A percentile compares a stretch with the other conserved stretches of the same genome.
Conservation (phyloP, 1,140 invertebrate genomes). For the Harlomillsia oculata region DNA sequence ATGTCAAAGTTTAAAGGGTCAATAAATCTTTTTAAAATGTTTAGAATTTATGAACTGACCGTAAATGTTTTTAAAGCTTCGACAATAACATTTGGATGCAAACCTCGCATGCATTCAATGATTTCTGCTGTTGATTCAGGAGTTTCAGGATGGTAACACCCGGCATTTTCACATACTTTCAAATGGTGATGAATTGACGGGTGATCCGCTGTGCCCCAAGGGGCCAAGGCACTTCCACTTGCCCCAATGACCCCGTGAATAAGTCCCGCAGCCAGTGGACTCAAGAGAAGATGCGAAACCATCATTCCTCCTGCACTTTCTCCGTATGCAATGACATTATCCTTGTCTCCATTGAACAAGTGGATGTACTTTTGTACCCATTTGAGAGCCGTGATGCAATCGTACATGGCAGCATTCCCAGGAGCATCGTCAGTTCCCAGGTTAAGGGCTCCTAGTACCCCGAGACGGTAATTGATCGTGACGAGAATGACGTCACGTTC, state of each 20-base stretch:
- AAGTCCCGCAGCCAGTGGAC: slow-evolving; percentile 5
- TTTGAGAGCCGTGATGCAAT: slow-evolving; percentile 9
- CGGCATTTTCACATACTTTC: background rate
- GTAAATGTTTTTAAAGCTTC: slow-evolving; percentile 4
- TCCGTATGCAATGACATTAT: slow-evolving; percentile 16
- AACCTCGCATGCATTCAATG: slow-evolving; percentile 6
- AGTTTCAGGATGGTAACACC: background rate
- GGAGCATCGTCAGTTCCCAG: slow-evolving; percentile 16
- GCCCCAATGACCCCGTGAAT: slow-evolving; percentile 16
- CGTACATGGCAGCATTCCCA: slow-evolving; percentile 28
- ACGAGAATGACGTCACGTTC: no score
- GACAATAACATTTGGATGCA: background rate
- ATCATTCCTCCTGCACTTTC: slow-evolving; percentile 23
- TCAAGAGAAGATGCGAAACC: slow-evolving; percentile 15
- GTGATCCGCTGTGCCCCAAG: background rate
- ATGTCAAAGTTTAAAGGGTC: background rate
- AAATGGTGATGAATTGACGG: background rate
- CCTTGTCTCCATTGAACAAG: slow-evolving; percentile 21
- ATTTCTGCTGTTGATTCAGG: background rate
- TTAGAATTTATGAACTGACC: background rate
- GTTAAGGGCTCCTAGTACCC: slow-evolving; percentile 12
- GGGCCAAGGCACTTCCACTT: slow-evolving; percentile 2
- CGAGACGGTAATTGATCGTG: no score
- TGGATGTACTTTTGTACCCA: slow-evolving; percentile 20
- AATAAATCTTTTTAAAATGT: background rate